Conservation (phyloP, 2,113 vertebrate species). For the Oceanites oceanicus region DNA sequence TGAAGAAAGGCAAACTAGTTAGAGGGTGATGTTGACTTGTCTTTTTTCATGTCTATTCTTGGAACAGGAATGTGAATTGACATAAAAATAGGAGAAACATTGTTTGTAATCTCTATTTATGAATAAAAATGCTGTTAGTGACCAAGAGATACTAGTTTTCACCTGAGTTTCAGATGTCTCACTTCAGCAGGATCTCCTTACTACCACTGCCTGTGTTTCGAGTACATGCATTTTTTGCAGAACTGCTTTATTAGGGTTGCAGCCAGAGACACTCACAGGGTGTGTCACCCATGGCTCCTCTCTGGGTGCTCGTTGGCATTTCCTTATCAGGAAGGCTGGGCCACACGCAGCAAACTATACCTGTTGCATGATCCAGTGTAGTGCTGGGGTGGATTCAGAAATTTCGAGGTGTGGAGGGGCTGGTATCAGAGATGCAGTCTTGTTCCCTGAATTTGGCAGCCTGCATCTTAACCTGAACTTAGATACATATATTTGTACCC, state of each 20-base stretch:
- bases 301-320: not conserved
- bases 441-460: not conserved
- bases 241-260: not conserved
- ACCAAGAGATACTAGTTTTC: not conserved
- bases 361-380: not conserved
- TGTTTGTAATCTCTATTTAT: not conserved
- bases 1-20: not conserved
- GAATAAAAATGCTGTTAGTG: not conserved
- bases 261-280: not conserved
- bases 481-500: not conserved
- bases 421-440: not conserved
- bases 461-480: not conserved
- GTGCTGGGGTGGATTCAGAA: not conserved
- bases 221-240: not conserved
- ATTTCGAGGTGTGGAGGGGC: not conserved
- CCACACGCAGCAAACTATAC: fast-evolving
- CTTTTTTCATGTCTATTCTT: not conserved
- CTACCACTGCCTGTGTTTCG: not conserved
- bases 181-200: not conserved
- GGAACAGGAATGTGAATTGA: not conserved
- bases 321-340: not conserved
- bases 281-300: not conserved
- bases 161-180: not conserved
- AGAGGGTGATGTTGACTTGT: not conserved
- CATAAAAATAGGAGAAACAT: not conserved